Percentiles rank a stretch among this genome's conserved stretches.
These are phyloP conservation scores for Boulengeromyrus knoepffleri DNA, from an alignment of 2,113 vertebrate species.

Conservation along the genomic window DNA sequence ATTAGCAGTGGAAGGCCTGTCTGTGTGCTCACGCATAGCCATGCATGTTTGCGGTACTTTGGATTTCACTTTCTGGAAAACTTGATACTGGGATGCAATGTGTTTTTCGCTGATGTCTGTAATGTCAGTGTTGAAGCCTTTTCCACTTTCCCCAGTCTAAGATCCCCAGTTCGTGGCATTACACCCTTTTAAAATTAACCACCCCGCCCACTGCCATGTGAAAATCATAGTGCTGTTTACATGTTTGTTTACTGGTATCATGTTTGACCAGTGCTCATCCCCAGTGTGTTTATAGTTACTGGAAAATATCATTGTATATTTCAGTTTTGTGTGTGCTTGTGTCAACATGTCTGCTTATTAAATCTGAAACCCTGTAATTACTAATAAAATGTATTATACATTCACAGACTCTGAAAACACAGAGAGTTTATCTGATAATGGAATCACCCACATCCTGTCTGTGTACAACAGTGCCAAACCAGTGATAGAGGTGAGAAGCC, in stretches of 20 bases:
- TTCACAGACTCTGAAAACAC: slow-evolving; percentile 72
- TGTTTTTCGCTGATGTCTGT: not conserved
- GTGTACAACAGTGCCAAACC: slow-evolving; percentile 72
- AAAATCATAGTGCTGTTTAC: not conserved
- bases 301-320: not conserved
- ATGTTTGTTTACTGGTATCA: not conserved
- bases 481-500: slow-evolving; percentile 61
- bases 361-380: not conserved
- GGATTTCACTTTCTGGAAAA: not conserved
- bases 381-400: not conserved
- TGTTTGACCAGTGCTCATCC: not conserved
- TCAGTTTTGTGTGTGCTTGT: not conserved
- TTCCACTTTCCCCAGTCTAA: not conserved
- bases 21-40: not conserved
- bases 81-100: not conserved
- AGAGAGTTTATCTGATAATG: slow-evolving; percentile 61
- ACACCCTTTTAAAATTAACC: no score
- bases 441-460: slow-evolving; percentile 79
- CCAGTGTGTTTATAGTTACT: not conserved
- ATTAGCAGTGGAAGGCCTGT: not conserved
- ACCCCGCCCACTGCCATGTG: no score
- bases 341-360: not conserved
- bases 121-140: not conserved
- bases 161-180: not conserved
- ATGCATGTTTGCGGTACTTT: not conserved